Evolutionary conservation across 2,797 vertebrate species (phyloP).

Genomic region (Cirrhinus mrigala): DNA sequence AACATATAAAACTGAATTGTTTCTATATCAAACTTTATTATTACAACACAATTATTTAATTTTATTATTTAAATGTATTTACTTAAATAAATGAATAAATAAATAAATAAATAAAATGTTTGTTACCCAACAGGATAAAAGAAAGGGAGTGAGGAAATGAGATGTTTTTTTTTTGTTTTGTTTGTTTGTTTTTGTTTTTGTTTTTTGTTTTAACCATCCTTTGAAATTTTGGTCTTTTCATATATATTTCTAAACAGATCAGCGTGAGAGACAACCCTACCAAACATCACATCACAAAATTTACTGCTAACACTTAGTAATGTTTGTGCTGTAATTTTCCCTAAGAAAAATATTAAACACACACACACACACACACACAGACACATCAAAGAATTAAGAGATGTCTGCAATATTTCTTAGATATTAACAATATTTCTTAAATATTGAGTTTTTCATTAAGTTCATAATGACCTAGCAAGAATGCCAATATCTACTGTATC

Average conservation of each 20-base stretch:
- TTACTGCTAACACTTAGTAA: not conserved
- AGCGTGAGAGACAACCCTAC: not conserved
- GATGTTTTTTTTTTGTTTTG: not conserved
- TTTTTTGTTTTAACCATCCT: not conserved
- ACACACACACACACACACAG: too few species aligned
- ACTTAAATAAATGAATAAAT: not conserved
- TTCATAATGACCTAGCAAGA: not conserved
- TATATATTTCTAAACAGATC: not conserved
- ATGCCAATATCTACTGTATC: not conserved
- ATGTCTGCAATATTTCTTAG: not conserved
- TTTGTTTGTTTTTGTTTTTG: not conserved
- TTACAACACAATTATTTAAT: not conserved
- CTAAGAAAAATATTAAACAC: not conserved
- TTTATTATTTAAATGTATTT: too few species aligned
- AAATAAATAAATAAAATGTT: too few species aligned
- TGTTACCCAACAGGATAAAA: not conserved
- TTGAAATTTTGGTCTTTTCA: not conserved
- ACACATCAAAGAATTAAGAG: not conserved
- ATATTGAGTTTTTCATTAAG: not conserved
- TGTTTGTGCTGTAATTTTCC: not conserved
- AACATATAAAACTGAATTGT: not conserved
- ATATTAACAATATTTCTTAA: not conserved
- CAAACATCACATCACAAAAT: not conserved
- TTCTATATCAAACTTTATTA: not conserved
- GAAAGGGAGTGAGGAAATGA: not conserved